Base-by-base conservation (phyloP, 2,113 vertebrate species). In the Suncus etruscus region DNA sequence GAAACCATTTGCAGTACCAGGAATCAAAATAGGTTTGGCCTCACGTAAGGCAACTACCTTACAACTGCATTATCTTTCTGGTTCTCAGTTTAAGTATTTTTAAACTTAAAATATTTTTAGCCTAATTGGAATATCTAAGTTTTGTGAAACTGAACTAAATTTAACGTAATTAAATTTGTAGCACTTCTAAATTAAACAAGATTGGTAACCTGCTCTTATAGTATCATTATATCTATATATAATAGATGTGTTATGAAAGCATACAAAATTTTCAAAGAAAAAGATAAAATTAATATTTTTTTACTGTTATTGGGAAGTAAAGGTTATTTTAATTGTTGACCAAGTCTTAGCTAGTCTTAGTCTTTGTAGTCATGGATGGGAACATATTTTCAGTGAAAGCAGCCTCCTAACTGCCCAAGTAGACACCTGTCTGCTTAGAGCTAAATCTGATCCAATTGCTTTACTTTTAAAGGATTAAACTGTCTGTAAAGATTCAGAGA, bases 71-170 rank as follows among this genome's bases (percentile, higher is more conserved):
- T 61, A 61, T 61, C 18, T 61, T 16, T 61, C 18, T 6, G 15
- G 58, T 16, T 61, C 16, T 20, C 6, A 61, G 58, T 20, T 61
- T 22, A 61, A 61, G 20, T 16, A 61, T 61, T 61, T 61, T 61
- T 20, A 12, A 54, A 4, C 11, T 14, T 54, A 54, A 54, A 14
- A 16, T 20, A 18, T 20, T 61, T 27, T 79, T 54, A 87, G 25
- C 9, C 20, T 86, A 74, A 51, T 74, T 77, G 45, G 92, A 94
- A 84, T 20, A 54, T 1, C 31, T 47, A 66, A 29, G 63, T 78
- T 91, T 90, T 83, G n/a, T 89, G 15, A 81, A 65, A 31, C 79
- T 80, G 11, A 48, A 9, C 31, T 54, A 94, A 72, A 76, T 54
- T 83, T 1, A 72, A 18, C 83, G 32, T 85, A 20, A 82, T 65